Percentiles rank a stretch among this genome's conserved stretches.
These are phyloP conservation scores for Agrotis clavis DNA, from an alignment of 2,888 invertebrate species.

Conservation along the genomic window DNA sequence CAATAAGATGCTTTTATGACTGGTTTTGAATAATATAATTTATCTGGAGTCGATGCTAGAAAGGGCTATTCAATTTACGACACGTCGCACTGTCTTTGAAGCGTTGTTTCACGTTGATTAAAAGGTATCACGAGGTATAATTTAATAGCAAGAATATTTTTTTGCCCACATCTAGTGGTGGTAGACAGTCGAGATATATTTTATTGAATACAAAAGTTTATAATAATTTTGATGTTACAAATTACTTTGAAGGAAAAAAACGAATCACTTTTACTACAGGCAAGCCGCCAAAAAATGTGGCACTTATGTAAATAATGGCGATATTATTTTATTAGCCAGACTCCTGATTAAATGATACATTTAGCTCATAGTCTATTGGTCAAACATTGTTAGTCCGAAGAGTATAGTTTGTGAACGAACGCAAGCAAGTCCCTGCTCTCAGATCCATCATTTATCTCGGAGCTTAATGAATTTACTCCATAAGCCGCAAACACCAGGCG, in stretches of 20 bases:
- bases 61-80: slow-evolving; percentile 21
- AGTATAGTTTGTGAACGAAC: slow-evolving; percentile 23
- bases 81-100: slow-evolving; percentile 1
- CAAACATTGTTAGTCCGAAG: slow-evolving; percentile 8
- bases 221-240: too few relatives aligned
- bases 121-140: slow-evolving; percentile 1
- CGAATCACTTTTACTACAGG: too few relatives aligned
- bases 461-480: slow-evolving; percentile 34
- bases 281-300: neutral
- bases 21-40: slow-evolving; percentile 22
- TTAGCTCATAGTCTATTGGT: neutral
- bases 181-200: too few relatives aligned
- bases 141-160: slow-evolving; percentile 6
- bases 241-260: too few relatives aligned
- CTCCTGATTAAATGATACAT: neutral
- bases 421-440: slow-evolving; percentile 23
- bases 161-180: neutral
- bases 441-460: slow-evolving; percentile 45
- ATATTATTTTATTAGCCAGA: neutral
- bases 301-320: neutral
- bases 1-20: slow-evolving; percentile 14
- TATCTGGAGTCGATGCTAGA: slow-evolving; percentile 12
- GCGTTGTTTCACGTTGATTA: slow-evolving; percentile 22
- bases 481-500: slow-evolving; percentile 16
- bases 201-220: too few relatives aligned